Percentiles rank a stretch among this genome's conserved stretches.
These are phyloP conservation scores for Halcyon leucocephala DNA, from an alignment of 2,797 vertebrate species.

Conservation along the genomic window DNA sequence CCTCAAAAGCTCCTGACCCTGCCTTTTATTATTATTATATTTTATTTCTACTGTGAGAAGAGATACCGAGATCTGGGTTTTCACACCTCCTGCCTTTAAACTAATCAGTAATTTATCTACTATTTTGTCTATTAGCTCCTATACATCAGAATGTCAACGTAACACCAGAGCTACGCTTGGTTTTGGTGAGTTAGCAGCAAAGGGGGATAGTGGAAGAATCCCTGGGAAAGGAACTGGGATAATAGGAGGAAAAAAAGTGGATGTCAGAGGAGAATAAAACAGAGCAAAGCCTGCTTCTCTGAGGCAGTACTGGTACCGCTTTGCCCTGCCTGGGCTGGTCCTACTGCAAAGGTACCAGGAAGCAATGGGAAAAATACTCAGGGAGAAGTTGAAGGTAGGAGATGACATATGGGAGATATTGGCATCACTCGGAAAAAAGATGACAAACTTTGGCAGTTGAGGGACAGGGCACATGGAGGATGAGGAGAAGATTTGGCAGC, in stretches of 20 bases:
- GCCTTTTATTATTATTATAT: too few relatives aligned
- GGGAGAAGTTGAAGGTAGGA: neutral
- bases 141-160: neutral
- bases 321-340: neutral
- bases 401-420: neutral
- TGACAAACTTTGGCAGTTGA: neutral
- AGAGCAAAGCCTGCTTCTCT: neutral
- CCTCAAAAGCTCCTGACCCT: neutral
- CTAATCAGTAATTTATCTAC: neutral
- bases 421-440: neutral
- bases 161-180: neutral
- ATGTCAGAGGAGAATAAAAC: neutral
- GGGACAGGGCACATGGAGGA: neutral
- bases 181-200: neutral
- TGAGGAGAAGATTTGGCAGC: neutral
- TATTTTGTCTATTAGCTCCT: neutral
- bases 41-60: neutral
- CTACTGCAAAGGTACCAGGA: neutral
- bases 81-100: neutral
- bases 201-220: neutral
- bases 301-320: neutral
- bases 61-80: neutral
- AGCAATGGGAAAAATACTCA: neutral
- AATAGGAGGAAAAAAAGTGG: fast-evolving
- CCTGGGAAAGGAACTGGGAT: neutral